phyloP scores from a whole-genome alignment of 2,888 invertebrate genomes.

The Athalia circularis region DNA sequence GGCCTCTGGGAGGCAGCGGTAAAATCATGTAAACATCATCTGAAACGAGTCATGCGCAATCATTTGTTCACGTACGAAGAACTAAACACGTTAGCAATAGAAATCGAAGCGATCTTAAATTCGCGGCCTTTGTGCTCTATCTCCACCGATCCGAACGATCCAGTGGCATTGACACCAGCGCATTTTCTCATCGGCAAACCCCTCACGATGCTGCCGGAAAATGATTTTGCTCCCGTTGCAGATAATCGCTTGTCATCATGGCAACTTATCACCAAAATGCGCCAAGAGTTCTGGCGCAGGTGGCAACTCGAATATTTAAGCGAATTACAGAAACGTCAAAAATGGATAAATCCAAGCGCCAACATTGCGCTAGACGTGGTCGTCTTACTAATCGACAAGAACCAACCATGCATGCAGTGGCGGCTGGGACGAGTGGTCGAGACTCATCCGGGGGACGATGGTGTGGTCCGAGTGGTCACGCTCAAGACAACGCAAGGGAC shows the following conservation, averaged over 20 bases:
- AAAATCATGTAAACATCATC: slow-evolving; percentile 50
- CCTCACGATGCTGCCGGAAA: slow-evolving; percentile 52
- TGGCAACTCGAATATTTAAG: slow-evolving; percentile 57
- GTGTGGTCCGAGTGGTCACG: slow-evolving; percentile 54
- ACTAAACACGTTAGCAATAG: slow-evolving; percentile 7
- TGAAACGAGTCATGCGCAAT: slow-evolving; percentile 37
- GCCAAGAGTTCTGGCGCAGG: slow-evolving; percentile 56
- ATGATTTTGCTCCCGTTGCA: slow-evolving; percentile 48
- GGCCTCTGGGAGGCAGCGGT: slow-evolving; percentile 53
- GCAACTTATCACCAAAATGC: slow-evolving; percentile 53
- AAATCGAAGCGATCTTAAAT: slow-evolving; percentile 20
- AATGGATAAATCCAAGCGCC: slow-evolving; percentile 53
- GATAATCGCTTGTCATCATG: slow-evolving; percentile 54
- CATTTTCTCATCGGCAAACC: slow-evolving; percentile 61
- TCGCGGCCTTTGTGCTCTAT: slow-evolving; percentile 6
- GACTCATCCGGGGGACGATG: slow-evolving; percentile 57
- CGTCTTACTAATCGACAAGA: slow-evolving; percentile 58
- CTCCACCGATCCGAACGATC: slow-evolving; percentile 20
- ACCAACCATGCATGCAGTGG: slow-evolving; percentile 54
- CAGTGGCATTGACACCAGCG: slow-evolving; percentile 51
- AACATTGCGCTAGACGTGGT: slow-evolving; percentile 50
- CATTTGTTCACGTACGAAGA: slow-evolving; percentile 18
- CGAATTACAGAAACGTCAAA: slow-evolving; percentile 57
- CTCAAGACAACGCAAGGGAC: slow-evolving; percentile 51
- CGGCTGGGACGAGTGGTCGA: slow-evolving; percentile 51